These are phyloP conservation scores for Napeogenes sylphis DNA, from an alignment of 2,888 invertebrate genomes.

Conservation along the genomic window DNA sequence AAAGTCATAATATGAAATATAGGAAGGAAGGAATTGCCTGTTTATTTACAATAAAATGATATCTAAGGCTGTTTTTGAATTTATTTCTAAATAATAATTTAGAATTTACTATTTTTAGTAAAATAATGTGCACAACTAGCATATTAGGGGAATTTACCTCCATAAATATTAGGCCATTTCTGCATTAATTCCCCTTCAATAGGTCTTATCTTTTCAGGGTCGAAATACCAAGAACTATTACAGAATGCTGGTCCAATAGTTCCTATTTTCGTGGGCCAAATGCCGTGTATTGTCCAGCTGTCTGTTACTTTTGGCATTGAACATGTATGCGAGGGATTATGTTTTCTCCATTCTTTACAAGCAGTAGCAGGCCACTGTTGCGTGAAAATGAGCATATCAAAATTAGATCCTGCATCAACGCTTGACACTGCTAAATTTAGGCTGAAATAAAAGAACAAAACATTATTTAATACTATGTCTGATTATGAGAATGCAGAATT, in stretches of 20 bases:
- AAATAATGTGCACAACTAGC: too few species aligned
- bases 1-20: not conserved
- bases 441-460: conserved; percentile 30
- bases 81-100: too few species aligned
- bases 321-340: conserved; percentile 79
- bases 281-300: conserved; percentile 88
- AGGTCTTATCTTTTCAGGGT: conserved; percentile 76
- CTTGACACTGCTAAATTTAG: conserved; percentile 30
- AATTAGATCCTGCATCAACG: conserved; percentile 56
- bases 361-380: conserved; percentile 85
- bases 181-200: conserved; percentile 76
- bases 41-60: too few species aligned
- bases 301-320: conserved; percentile 77
- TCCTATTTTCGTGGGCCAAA: conserved; percentile 87
- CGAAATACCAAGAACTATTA: conserved; percentile 82
- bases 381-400: conserved; percentile 88
- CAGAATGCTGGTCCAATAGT: conserved; percentile 84
- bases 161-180: conserved; percentile 86
- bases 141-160: conserved; percentile 50
- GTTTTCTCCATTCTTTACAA: conserved; percentile 84
- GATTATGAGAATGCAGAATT: too few species aligned
- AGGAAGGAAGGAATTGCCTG: too few species aligned
- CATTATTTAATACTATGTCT: too few species aligned
- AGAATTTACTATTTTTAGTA: too few species aligned
- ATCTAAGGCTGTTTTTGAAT: too few species aligned